A percentile compares a stretch with the other conserved stretches of the same genome.
These are phyloP conservation scores for Cyanistes caeruleus DNA, from an alignment of 2,113 vertebrate species.

Conservation along the genomic window DNA sequence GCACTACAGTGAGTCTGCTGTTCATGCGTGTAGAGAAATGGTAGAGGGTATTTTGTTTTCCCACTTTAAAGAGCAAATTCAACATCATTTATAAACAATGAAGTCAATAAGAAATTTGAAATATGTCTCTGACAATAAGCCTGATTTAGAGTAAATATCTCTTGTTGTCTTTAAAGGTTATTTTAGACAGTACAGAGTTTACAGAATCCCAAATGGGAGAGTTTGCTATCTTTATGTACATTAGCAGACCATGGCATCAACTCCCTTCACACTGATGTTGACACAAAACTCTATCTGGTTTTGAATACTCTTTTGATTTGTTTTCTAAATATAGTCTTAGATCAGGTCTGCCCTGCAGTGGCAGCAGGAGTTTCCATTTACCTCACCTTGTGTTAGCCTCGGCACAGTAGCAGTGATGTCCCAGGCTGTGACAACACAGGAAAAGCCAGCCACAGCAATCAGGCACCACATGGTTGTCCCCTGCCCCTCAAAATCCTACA, in stretches of 20 bases:
- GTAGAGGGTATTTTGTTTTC: background rate
- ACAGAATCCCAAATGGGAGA: background rate
- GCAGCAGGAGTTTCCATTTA: background rate
- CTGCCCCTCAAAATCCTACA: background rate
- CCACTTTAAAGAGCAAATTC: background rate
- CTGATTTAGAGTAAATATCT: background rate
- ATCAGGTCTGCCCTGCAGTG: background rate
- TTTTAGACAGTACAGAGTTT: background rate
- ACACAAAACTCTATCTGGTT: background rate
- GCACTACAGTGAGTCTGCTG: background rate
- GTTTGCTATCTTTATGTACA: background rate
- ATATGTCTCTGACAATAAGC: background rate
- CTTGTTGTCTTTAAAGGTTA: background rate
- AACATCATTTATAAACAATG: background rate
- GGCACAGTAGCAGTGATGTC: background rate
- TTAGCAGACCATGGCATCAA: background rate
- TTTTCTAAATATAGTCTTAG: background rate
- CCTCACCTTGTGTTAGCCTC: background rate
- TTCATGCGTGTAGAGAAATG: background rate
- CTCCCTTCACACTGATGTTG: background rate
- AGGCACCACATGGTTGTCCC: accelerated
- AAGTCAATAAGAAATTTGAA: background rate
- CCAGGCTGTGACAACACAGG: background rate
- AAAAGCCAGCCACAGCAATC: background rate
- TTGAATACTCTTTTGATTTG: background rate